A percentile compares a stretch with the other conserved stretches of the same genome.
These are phyloP conservation scores for Phoxinus dragarum DNA, from an alignment of 2,797 vertebrate genomes.

Conservation along the genomic window DNA sequence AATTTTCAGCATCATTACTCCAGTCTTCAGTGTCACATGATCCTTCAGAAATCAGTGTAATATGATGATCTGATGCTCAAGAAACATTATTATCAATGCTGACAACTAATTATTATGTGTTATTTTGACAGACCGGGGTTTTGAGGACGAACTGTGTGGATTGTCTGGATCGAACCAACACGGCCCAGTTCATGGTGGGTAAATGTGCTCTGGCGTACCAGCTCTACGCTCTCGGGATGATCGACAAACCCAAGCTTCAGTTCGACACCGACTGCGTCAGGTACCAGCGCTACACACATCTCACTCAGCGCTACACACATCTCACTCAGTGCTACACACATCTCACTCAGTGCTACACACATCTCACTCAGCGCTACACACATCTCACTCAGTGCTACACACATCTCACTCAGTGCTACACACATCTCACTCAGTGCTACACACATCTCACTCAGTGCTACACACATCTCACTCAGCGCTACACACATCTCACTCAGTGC, in stretches of 20 bases:
- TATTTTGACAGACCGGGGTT: conserved; percentile 86
- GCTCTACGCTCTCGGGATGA: conserved; percentile 92
- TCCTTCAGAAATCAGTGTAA: neutral
- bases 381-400: too few relatives aligned
- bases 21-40: neutral
- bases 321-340: too few relatives aligned
- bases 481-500: too few relatives aligned
- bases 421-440: too few relatives aligned
- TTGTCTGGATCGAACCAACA: conserved; percentile 96
- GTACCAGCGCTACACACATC: conserved; percentile 68
- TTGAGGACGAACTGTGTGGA: conserved; percentile 97
- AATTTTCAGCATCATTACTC: too few relatives aligned
- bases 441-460: too few relatives aligned
- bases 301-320: too few relatives aligned
- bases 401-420: too few relatives aligned
- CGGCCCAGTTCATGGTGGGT: conserved; percentile 98
- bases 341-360: too few relatives aligned
- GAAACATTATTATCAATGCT: neutral
- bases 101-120: neutral
- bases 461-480: too few relatives aligned
- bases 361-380: too few relatives aligned
- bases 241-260: conserved; percentile 94
- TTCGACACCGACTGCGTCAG: conserved; percentile 97
- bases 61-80: too few relatives aligned
- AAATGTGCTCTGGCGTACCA: conserved; percentile 98